Evolutionary conservation across 1,140 invertebrate genomes (phyloP), one percentile per base, ranked within the genome.

Genomic region (Vanessa atalanta): DNA sequence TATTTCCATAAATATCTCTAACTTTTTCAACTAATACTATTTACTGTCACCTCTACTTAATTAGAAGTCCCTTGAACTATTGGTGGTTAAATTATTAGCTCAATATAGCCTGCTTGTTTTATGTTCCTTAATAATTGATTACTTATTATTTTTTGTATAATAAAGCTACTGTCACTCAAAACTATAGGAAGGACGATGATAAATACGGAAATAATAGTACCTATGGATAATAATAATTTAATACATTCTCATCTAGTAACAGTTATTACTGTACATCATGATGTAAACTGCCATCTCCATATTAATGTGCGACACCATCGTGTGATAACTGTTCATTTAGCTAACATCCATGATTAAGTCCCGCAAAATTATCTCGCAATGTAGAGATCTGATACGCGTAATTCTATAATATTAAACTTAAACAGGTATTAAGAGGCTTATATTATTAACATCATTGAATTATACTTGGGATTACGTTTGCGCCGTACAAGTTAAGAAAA

Each of bases 231-330:
- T 69, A 13, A 65, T 65, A 69, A 61, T 74, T 65, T 74, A 69
- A 51, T 64, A 63, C 65, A 74, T 74, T 69, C 65, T 74, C 57
- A 63, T 37, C 43, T 26, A 61, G 63, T 43, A 70, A 65, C 73
- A 60, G 65, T 75, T 75, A 75, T 75, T 71, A 63, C 73, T 71
- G 73, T 75, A 75, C 68, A 64, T 71, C 63, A 71, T 66, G 73
- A 63, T 51, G 64, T 55, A 71, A 71, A 67, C 70, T 71, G 69
- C 69, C 69, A 71, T 67, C 65, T 14, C 61, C n/a, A 47, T 75
- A 71, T 75, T 75, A 75, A 65, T 43, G 64, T 53, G 53, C n/a
- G 55, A 75, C 72, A 74, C 55, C 55, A 64, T 65, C 61, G 23
- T 16, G 9, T 20, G 15, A 23, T 69, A 74, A 74, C 57, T 57